A percentile compares a stretch with the other conserved stretches of the same genome.
Conservation (phyloP, 1,140 invertebrate species). For the Archegozetes longisetosus region DNA sequence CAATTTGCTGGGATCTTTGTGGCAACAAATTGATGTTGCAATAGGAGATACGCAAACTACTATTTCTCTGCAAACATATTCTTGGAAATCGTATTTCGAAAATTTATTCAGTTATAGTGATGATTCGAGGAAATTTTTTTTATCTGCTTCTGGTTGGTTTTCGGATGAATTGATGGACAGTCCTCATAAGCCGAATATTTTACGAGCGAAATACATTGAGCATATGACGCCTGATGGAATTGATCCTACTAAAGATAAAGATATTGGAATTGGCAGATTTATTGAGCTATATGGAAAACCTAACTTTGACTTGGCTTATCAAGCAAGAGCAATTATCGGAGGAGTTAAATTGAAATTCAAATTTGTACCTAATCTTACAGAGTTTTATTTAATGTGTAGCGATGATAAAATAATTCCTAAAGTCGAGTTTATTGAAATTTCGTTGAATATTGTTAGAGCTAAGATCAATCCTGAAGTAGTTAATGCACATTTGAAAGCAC, state of each 20-base stretch:
- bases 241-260: conserved; percentile 23
- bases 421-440: background rate
- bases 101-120: conserved; percentile 28
- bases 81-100: conserved; percentile 33
- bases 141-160: too few species aligned
- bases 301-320: conserved; percentile 16
- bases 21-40: conserved; percentile 29
- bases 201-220: too few species aligned
- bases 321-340: conserved; percentile 16
- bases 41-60: conserved; percentile 33
- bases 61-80: conserved; percentile 29
- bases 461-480: conserved; percentile 1
- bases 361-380: background rate
- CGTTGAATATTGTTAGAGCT: background rate
- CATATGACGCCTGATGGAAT: conserved; percentile 10
- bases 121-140: conserved; percentile 28
- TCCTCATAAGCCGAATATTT: too few species aligned
- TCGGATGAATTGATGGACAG: too few species aligned
- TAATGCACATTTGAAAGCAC: conserved; percentile 11
- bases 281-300: conserved; percentile 22
- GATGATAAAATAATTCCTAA: background rate
- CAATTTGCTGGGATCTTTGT: conserved; percentile 31
- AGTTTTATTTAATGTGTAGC: background rate
- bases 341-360: conserved; percentile 2
- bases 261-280: conserved; percentile 14